phyloP scores from a whole-genome alignment of 1,140 invertebrate species.

The Rhysida immarginata region DNA sequence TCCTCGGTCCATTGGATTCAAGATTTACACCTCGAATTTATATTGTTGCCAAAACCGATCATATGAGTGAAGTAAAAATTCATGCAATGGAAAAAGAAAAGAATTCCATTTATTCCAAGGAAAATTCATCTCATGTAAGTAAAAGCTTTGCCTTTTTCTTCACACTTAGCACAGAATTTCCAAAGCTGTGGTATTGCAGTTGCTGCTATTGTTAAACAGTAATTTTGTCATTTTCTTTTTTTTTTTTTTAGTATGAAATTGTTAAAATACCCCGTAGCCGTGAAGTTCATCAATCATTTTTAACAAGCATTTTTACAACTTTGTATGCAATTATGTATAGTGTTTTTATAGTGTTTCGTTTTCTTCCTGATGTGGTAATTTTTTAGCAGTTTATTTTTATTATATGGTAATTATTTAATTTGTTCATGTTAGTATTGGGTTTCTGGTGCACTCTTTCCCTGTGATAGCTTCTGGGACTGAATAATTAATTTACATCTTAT shows the following conservation, averaged over 20 bases:
- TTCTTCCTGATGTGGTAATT: conserved; percentile 50
- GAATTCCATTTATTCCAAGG: background rate
- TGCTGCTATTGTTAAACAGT: background rate
- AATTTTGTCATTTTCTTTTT: conserved; percentile 3
- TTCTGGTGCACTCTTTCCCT: background rate
- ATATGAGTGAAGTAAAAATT: conserved; percentile 50
- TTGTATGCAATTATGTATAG: conserved; percentile 47
- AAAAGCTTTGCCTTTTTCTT: too few relatives aligned
- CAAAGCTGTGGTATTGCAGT: conserved; percentile 3
- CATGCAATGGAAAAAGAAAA: conserved; percentile 32
- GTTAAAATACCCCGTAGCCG: conserved; percentile 61
- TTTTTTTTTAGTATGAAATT: conserved; percentile 32
- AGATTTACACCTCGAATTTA: conserved; percentile 56
- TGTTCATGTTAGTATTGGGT: background rate
- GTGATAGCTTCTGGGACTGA: background rate
- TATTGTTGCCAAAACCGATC: conserved; percentile 60
- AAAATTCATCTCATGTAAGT: conserved; percentile 7
- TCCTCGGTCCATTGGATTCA: conserved; percentile 43
- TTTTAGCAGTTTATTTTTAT: conserved; percentile 6
- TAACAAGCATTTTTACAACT: conserved; percentile 61
- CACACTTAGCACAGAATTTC: conserved; percentile 13
- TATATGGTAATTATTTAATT: conserved; percentile 1
- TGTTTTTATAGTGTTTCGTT: conserved; percentile 49
- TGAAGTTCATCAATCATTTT: conserved; percentile 71
- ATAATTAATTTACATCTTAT: background rate